Conservation (phyloP, 2,888 invertebrate genomes). For the Melieria crassipennis region DNA sequence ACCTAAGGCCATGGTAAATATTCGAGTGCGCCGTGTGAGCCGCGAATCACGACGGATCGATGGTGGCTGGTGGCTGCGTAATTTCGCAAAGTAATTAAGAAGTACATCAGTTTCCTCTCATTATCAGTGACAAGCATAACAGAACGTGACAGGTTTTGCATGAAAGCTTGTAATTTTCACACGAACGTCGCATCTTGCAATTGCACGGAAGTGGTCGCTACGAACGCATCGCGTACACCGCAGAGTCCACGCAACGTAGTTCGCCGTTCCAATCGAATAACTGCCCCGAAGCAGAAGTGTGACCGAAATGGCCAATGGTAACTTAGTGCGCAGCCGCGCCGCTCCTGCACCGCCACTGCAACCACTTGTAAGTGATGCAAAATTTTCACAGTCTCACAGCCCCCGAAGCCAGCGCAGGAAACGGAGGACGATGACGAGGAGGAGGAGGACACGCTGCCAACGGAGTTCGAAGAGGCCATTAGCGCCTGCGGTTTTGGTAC, state of each 20-base stretch:
- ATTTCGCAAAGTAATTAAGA: neutral
- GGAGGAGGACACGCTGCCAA: slow-evolving; percentile 42
- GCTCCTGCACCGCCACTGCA: too few relatives aligned
- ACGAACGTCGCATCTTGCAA: neutral
- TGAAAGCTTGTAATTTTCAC: neutral
- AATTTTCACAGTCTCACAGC: too few relatives aligned
- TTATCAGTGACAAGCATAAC: neutral
- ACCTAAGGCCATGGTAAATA: neutral
- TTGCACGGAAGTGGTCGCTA: too few relatives aligned
- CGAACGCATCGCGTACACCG: too few relatives aligned
- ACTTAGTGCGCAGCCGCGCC: too few relatives aligned
- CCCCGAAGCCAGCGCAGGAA: neutral
- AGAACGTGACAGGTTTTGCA: neutral
- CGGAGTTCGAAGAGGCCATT: slow-evolving; percentile 78
- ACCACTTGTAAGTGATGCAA: too few relatives aligned
- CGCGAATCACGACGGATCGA: too few relatives aligned
- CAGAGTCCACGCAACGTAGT: too few relatives aligned
- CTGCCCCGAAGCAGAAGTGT: too few relatives aligned
- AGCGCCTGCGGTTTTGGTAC: slow-evolving; percentile 75
- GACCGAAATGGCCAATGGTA: too few relatives aligned
- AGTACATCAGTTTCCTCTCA: neutral
- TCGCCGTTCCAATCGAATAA: too few relatives aligned
- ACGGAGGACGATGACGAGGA: neutral
- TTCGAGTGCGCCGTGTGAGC: neutral
- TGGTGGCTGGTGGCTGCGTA: neutral